Evolutionary conservation across 2,113 vertebrate species (phyloP).

Genomic region (Excalfactoria chinensis): DNA sequence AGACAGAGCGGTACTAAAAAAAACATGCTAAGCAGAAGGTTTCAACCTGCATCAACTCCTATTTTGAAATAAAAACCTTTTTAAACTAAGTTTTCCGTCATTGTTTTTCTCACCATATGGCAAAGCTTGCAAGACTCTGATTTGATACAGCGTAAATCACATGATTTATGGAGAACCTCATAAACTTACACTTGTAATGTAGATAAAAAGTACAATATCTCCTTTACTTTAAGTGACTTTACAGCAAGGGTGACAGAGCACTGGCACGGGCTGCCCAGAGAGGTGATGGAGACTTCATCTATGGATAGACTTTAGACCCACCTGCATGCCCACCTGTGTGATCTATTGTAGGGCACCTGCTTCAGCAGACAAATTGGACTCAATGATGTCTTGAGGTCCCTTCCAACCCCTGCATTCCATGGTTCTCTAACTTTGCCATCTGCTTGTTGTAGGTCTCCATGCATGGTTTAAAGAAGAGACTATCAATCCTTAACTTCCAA

Average conservation of each 20-base stretch:
- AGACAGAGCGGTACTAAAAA: neutral
- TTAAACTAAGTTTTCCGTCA: neutral
- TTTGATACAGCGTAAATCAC: neutral
- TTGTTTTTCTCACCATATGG: neutral
- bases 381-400: too few species aligned
- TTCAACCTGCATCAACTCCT: neutral
- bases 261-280: too few species aligned
- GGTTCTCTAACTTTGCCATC: neutral
- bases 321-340: too few species aligned
- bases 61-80: neutral
- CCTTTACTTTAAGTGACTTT: neutral
- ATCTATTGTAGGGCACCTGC: too few species aligned
- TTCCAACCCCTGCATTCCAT: too few species aligned
- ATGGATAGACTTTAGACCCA: too few species aligned
- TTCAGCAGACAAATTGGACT: too few species aligned
- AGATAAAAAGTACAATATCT: neutral
- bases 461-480: neutral
- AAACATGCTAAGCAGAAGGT: neutral
- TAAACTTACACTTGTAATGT: neutral
- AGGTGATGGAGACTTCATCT: too few species aligned
- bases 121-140: neutral
- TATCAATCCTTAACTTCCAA: neutral
- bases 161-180: neutral
- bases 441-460: rapidly evolving
- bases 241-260: too few species aligned